These are phyloP conservation scores for Paradoxurus hermaphroditus DNA, from an alignment of 2,113 vertebrate genomes.

Conservation along the genomic window DNA sequence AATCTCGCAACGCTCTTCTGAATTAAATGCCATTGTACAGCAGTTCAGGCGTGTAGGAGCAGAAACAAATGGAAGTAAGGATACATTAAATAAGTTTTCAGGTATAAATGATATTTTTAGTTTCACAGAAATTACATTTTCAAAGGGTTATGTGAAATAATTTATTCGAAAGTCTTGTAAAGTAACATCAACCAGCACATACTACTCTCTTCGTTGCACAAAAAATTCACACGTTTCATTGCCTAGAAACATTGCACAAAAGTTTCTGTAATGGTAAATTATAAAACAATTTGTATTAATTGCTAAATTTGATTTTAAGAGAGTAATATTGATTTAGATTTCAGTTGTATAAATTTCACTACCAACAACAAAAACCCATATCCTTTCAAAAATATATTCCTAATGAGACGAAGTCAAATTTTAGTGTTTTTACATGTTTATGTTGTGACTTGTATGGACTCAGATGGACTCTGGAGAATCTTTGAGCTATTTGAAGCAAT, in stretches of 20 bases:
- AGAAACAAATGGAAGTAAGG: slow-evolving; percentile 94
- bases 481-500: neutral
- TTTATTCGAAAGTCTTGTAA: neutral
- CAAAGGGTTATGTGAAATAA: neutral
- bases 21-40: slow-evolving; percentile 94
- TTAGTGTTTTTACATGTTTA: neutral
- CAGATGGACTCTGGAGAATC: neutral
- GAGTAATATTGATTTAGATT: neutral
- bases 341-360: neutral
- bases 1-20: slow-evolving; percentile 96
- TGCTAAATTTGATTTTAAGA: neutral
- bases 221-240: too few species aligned
- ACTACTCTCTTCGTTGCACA: slow-evolving; percentile 21
- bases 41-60: slow-evolving; percentile 94
- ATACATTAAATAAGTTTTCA: slow-evolving; percentile 92
- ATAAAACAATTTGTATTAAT: neutral
- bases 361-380: neutral
- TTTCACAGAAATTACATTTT: neutral
- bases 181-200: neutral
- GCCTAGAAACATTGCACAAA: neutral
- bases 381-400: neutral
- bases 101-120: slow-evolving; percentile 77
- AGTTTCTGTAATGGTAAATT: slow-evolving; percentile 16
- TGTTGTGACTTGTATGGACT: neutral
- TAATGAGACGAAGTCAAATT: neutral